Percentiles rank a stretch among this genome's conserved stretches.
Conservation (phyloP, 2,888 invertebrate genomes). For the Camponotus fellah region DNA sequence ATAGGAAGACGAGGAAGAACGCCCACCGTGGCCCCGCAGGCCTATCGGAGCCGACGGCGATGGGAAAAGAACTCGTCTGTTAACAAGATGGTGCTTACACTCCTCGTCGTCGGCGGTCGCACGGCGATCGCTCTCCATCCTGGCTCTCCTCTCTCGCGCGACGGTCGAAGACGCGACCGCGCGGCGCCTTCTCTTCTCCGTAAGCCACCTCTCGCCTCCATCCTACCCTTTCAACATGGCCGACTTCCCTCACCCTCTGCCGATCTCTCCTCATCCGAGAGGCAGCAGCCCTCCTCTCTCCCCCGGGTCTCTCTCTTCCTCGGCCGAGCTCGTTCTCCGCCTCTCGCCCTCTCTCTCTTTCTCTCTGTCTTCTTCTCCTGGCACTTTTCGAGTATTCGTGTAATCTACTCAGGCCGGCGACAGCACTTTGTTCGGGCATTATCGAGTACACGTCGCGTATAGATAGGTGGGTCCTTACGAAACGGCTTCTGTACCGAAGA, state of each 20-base stretch:
- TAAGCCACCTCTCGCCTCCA: conserved; percentile 52
- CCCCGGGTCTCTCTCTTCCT: conserved; percentile 46
- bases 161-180: conserved; percentile 68
- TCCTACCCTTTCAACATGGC: conserved; percentile 82
- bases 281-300: conserved; percentile 51
- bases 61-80: conserved; percentile 83
- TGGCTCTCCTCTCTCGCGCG: conserved; percentile 60
- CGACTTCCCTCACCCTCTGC: conserved; percentile 76
- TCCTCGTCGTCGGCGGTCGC: conserved; percentile 54
- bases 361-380: background rate
- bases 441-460: conserved; percentile 82
- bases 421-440: conserved; percentile 82
- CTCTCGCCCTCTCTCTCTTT: conserved; percentile 5
- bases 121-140: conserved; percentile 61
- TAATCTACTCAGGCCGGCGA: conserved; percentile 74
- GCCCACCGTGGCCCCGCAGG: conserved; percentile 82
- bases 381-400: conserved; percentile 79
- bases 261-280: conserved; percentile 59
- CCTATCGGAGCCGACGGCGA: conserved; percentile 82
- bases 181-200: conserved; percentile 66
- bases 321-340: conserved; percentile 20
- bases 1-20: conserved; percentile 83
- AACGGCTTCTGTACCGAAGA: conserved; percentile 76
- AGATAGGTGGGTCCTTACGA: conserved; percentile 77
- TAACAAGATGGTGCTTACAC: conserved; percentile 84